Evolutionary conservation across 2,888 invertebrate genomes (phyloP), one percentile per base, ranked within the genome.

Genomic region (Microctonus hyperodae): DNA sequence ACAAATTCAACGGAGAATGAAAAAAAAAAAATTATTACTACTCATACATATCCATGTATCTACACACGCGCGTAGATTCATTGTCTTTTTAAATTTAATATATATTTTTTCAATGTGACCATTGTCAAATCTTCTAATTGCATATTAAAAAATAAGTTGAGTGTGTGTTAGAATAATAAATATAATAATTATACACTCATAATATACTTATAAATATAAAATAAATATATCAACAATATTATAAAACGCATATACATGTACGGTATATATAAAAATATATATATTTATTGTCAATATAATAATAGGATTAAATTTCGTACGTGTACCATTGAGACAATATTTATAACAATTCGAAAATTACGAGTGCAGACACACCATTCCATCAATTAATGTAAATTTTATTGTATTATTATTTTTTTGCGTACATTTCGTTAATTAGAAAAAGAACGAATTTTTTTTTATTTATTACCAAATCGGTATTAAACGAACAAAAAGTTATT

Each of bases 101-200:
- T 80, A 80, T 80, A 81, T 81, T 81, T 81, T 81, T 81, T 79
- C 81, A 80, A 79, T 78, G 79, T 79, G 74, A 77, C 72, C 71
- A 71, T 74, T 70, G 74, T 75, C 70, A 73, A 55, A 55, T 55
- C 55, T 33, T 31, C 53, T 33, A 33, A 55, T 55, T 16, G 16
- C 55, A 33, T 31, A 57, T n/a, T 23, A 57, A 57, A 10, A 33
- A 48, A 64, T 44, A 25, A 28, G 22, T 57, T 57, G 40, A 50
- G 57, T 57, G 50, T 44, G 44, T 64, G 48, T 48, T 57, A 64
- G 57, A 40, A 22, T 31, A 53, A 48, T 44, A 64, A 51, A 51
- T 40, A 35, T 61, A 61, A 61, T 31, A 53, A 53, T 37, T 62
- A 33, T 22, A 51, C 50, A 37, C 53, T 62, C 25, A 56, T 44